Evolutionary conservation across 2,888 invertebrate genomes (phyloP), one percentile per base, ranked within the genome.

Genomic region (Eupithecia inturbata): DNA sequence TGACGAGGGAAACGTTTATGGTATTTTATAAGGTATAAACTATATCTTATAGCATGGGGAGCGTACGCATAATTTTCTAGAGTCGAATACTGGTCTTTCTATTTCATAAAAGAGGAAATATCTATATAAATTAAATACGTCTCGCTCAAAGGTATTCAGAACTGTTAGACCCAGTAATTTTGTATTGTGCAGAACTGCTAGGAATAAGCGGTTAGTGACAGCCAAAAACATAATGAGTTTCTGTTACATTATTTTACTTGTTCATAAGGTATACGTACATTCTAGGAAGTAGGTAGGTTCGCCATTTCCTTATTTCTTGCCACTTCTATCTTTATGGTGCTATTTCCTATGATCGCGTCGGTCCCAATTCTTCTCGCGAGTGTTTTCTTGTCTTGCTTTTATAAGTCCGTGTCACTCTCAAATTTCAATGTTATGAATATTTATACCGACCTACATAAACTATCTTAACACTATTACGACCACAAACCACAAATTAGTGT

Each of bases 401-500:
- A 12, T 22, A 26, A 26, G 14, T 57, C 10, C n/a, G 14, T 26
- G 26, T 14, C 22, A 26, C 26, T 57, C 26, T 57, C 2, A 57
- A 57, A 57, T 4, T 14, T 9, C 10, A 63, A 36, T 64, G 36
- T 64, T 31, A 39, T 41, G 26, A 39, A 66, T 22, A 66, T 19
- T 9, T 31, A 31, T 31, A 19, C 19, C 26, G 36, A n/a, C 62
- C 62, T 64, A 33, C 39, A 66, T 66, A 41, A 41, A 66, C 39
- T 6, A 26, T 66, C 41, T 19, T 39, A 60, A 71, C 45, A 64
- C 68, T 9, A 68, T 70, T 49, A 57, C 63, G 28, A 71, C 57
- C 60, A 72, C 68, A 75, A 83, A 80, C 82, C 81, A 68, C 82
- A 82, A 64, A 80, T 78, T 82, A 74, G 80, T 63, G 63, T 72